Conservation (phyloP, 2,113 vertebrate species). For the Geococcyx californianus region DNA sequence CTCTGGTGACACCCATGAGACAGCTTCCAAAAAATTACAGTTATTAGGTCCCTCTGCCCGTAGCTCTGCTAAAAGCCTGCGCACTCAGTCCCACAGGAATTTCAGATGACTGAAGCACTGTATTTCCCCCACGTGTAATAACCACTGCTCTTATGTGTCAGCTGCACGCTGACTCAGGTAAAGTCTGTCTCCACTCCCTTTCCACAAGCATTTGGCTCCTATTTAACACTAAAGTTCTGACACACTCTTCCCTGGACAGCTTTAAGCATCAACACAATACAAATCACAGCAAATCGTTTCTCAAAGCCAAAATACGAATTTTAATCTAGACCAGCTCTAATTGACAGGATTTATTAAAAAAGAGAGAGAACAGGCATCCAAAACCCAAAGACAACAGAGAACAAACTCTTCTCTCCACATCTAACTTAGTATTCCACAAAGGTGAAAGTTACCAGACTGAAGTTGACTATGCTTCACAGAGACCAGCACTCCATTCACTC, state of each 20-base stretch:
- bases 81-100: background rate
- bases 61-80: background rate
- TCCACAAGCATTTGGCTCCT: background rate
- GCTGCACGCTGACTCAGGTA: background rate
- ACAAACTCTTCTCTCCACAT: background rate
- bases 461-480: background rate
- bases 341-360: background rate
- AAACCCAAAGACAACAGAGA: background rate
- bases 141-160: background rate
- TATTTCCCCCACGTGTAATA: background rate
- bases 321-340: conserved; percentile 1
- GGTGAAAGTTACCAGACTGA: background rate
- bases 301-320: background rate
- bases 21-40: background rate
- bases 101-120: conserved; percentile 34
- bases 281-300: background rate
- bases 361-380: background rate
- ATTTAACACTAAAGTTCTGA: background rate
- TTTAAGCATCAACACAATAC: background rate
- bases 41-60: background rate
- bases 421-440: background rate
- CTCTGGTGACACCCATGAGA: background rate
- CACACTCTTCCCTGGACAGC: background rate
- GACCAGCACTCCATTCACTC: background rate
- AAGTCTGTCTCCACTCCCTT: background rate